These are phyloP conservation scores for Glyphotaelius pellucidus DNA, from an alignment of 2,888 invertebrate species.

Conservation along the genomic window DNA sequence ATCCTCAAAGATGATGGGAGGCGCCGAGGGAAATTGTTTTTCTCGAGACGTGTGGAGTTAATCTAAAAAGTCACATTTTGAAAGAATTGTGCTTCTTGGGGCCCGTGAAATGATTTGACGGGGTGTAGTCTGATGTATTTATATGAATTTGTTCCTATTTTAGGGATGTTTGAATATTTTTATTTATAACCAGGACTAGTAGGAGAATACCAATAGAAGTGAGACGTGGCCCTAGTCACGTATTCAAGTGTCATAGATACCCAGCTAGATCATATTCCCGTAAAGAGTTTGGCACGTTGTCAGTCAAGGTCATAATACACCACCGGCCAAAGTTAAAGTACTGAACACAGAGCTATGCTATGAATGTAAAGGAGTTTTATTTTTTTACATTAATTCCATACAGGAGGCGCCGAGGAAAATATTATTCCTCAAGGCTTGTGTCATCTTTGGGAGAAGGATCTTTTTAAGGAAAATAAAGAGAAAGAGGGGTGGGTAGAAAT, in stretches of 20 bases:
- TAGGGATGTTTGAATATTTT: neutral
- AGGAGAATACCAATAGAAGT: neutral
- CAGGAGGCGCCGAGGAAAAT: too few relatives aligned
- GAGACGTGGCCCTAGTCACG: neutral
- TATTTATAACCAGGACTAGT: neutral
- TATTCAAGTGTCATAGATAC: neutral
- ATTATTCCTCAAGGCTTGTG: too few relatives aligned
- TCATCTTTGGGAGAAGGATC: too few relatives aligned
- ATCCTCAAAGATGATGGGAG: too few relatives aligned
- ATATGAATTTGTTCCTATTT: neutral
- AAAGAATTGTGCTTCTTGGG: too few relatives aligned
- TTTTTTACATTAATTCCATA: too few relatives aligned
- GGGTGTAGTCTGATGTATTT: neutral
- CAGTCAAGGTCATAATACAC: neutral
- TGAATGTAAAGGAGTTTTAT: too few relatives aligned
- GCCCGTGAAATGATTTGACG: neutral
- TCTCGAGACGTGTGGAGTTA: too few relatives aligned
- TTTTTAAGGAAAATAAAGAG: too few relatives aligned
- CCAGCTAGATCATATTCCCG: neutral
- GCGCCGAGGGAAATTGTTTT: too few relatives aligned
- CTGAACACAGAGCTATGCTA: neutral
- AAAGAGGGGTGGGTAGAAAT: too few relatives aligned
- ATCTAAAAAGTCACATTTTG: too few relatives aligned
- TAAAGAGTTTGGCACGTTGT: neutral
- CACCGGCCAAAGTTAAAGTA: neutral